Conservation (phyloP, 2,888 invertebrate genomes). For the Papilio gigon region DNA sequence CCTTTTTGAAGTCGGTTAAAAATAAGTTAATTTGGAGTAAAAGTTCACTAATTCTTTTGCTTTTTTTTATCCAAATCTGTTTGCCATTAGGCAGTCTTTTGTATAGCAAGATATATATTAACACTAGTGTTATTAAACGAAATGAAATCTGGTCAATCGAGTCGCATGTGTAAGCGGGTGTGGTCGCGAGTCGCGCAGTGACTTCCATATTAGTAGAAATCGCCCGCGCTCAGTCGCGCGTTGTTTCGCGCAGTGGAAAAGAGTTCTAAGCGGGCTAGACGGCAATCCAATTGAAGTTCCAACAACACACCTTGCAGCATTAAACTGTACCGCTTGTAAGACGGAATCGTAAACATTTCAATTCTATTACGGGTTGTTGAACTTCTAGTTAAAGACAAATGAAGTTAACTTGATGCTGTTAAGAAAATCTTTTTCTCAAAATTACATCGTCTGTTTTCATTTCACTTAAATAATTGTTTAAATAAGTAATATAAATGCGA, state of each 20-base stretch:
- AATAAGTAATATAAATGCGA: no score
- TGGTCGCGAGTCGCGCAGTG: no score
- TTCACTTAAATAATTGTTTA: no score
- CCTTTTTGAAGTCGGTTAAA: no score
- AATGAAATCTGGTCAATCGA: no score
- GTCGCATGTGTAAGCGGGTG: no score
- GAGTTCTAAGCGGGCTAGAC: constrained; percentile 17
- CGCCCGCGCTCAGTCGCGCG: background rate
- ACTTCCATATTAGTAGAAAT: background rate
- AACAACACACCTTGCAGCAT: constrained; percentile 28
- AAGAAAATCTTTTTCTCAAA: background rate
- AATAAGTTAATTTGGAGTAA: no score
- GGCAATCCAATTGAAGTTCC: constrained; percentile 23
- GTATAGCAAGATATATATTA: no score
- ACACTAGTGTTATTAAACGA: no score
- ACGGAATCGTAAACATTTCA: constrained; percentile 21
- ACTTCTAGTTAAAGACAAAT: background rate
- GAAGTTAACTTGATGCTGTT: background rate
- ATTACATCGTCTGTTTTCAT: background rate
- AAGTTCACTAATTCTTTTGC: no score
- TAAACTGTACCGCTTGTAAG: constrained; percentile 24
- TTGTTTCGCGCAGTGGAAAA: background rate
- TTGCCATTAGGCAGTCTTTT: no score
- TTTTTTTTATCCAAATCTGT: no score
- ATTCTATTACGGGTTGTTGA: constrained; percentile 11